phyloP scores from a whole-genome alignment of 2,113 vertebrate genomes.

The Acrocephalus kingi region DNA sequence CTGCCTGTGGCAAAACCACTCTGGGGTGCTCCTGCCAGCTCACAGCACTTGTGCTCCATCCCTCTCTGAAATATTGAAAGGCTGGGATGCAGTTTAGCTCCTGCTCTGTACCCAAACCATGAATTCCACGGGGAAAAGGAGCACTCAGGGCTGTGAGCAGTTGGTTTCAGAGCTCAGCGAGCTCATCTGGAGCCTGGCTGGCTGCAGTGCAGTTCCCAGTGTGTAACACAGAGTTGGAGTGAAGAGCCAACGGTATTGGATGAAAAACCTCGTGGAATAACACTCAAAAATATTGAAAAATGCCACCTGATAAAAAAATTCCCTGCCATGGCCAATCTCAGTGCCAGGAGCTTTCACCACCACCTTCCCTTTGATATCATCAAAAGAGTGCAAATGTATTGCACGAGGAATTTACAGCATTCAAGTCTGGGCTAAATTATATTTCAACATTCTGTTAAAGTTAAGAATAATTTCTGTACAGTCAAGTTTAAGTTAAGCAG shows the following conservation, averaged over 20 bases:
- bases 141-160: accelerated
- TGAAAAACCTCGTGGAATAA: neutral
- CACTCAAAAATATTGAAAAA: neutral
- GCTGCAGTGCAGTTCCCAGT: neutral
- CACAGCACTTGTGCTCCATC: neutral
- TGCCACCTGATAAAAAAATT: neutral
- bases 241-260: neutral
- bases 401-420: too few species aligned
- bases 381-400: too few species aligned
- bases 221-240: neutral
- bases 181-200: neutral
- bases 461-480: too few species aligned
- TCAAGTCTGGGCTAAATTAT: too few species aligned
- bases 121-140: neutral
- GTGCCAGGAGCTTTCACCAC: neutral
- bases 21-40: neutral
- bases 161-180: neutral
- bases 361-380: neutral
- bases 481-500: too few species aligned
- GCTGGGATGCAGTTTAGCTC: neutral
- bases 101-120: neutral
- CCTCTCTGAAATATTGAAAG: neutral
- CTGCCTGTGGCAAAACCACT: neutral
- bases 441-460: too few species aligned
- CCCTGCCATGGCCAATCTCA: neutral